A percentile compares a stretch with the other conserved stretches of the same genome.
Conservation (phyloP, 2,888 invertebrate genomes). For the Geophilus truncorum region DNA sequence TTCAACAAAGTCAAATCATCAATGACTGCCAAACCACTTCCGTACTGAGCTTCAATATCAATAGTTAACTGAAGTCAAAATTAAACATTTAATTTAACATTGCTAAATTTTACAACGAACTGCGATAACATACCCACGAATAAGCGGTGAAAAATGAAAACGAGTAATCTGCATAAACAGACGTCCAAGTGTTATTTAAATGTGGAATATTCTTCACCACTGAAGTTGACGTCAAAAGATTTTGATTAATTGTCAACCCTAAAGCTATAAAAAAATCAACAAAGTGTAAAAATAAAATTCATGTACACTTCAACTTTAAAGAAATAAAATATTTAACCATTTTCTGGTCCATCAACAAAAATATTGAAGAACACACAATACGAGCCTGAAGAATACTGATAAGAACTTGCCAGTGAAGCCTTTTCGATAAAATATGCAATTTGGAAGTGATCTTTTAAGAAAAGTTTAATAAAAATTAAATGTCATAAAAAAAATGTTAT, state of each 20-base stretch:
- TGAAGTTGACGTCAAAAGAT: too few species aligned
- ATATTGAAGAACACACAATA: background rate
- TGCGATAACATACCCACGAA: too few species aligned
- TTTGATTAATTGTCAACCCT: too few species aligned
- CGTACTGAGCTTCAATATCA: background rate
- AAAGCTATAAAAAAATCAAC: background rate
- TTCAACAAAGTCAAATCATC: background rate
- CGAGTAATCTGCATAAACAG: too few species aligned
- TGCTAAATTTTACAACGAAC: too few species aligned
- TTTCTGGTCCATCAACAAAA: background rate
- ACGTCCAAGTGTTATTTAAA: too few species aligned
- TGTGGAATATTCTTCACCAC: too few species aligned
- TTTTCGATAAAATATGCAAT: background rate
- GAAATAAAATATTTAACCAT: background rate
- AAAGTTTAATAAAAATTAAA: too few species aligned
- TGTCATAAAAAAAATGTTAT: too few species aligned
- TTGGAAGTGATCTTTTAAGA: background rate
- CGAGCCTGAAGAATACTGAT: background rate
- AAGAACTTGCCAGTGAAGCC: background rate
- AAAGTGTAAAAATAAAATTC: background rate
- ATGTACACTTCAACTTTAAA: background rate
- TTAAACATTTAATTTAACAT: background rate
- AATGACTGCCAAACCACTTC: background rate
- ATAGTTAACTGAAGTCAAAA: background rate
- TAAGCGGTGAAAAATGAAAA: too few species aligned